phyloP scores from a whole-genome alignment of 2,888 invertebrate genomes.

The Aradus depressus region DNA sequence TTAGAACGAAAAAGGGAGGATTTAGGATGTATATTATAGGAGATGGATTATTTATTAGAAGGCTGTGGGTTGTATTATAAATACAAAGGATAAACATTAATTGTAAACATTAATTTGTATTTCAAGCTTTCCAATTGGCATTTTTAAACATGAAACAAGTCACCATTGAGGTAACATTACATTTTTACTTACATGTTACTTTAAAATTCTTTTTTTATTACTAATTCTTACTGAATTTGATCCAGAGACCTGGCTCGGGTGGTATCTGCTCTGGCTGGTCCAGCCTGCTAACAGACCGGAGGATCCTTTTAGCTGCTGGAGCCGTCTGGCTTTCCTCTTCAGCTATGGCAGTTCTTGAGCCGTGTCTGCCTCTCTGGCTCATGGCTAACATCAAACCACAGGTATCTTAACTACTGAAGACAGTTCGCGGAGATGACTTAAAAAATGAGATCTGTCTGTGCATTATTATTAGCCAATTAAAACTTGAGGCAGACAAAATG shows the following conservation, averaged over 20 bases:
- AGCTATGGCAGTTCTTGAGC: slow-evolving; percentile 71
- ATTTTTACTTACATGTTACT: neutral
- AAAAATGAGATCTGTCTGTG: no score
- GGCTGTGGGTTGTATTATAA: no score
- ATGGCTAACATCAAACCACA: slow-evolving; percentile 51
- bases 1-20: no score
- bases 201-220: neutral
- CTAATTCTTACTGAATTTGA: neutral
- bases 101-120: slow-evolving; percentile 15
- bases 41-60: no score
- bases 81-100: no score
- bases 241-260: no score
- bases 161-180: slow-evolving; percentile 29
- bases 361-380: slow-evolving; percentile 73
- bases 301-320: slow-evolving; percentile 50
- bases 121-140: slow-evolving; percentile 31
- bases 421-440: no score
- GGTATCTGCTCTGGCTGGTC: slow-evolving; percentile 43
- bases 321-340: slow-evolving; percentile 68
- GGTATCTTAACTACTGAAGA: no score
- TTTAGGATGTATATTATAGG: no score
- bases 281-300: slow-evolving; percentile 48
- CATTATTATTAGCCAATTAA: no score
- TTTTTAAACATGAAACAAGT: slow-evolving; percentile 35
- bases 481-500: no score